These are phyloP conservation scores for Plodia interpunctella DNA, from an alignment of 1,140 invertebrate genomes.

Conservation along the genomic window DNA sequence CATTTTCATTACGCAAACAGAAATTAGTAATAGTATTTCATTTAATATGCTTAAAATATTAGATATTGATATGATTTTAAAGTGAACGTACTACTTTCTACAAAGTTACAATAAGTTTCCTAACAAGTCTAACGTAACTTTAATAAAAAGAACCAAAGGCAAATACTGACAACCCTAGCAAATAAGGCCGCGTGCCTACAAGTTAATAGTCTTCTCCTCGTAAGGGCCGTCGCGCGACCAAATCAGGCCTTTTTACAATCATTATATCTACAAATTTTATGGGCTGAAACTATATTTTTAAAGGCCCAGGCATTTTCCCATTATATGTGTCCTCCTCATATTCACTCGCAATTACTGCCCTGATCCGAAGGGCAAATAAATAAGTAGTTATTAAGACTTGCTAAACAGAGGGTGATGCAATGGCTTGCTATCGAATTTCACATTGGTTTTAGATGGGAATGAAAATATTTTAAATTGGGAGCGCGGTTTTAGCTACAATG, in stretches of 20 bases:
- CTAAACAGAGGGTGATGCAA: constrained; percentile 27
- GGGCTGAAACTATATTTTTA: no score
- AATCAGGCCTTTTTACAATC: no score
- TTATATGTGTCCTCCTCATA: constrained; percentile 12
- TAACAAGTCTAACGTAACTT: not conserved
- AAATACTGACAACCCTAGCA: constrained; percentile 2
- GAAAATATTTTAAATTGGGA: no score
- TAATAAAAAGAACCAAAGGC: not conserved
- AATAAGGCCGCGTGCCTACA: constrained; percentile 31
- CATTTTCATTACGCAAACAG: no score
- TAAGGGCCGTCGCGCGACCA: no score
- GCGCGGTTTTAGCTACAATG: no score
- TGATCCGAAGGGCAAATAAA: constrained; percentile 39
- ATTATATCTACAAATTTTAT: no score
- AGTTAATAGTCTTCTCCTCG: constrained; percentile 37
- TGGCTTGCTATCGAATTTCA: not conserved
- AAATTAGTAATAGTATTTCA: no score
- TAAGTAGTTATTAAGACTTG: constrained; percentile 41
- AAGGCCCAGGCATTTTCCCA: no score
- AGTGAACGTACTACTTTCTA: no score
- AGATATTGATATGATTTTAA: no score
- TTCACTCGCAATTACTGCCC: constrained; percentile 38
- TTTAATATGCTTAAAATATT: no score
- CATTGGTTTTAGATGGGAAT: not conserved
- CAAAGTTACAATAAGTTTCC: not conserved